A percentile compares a stretch with the other conserved stretches of the same genome.
These are phyloP conservation scores for Acanthornis magna DNA, from an alignment of 2,797 vertebrate species.

Conservation along the genomic window DNA sequence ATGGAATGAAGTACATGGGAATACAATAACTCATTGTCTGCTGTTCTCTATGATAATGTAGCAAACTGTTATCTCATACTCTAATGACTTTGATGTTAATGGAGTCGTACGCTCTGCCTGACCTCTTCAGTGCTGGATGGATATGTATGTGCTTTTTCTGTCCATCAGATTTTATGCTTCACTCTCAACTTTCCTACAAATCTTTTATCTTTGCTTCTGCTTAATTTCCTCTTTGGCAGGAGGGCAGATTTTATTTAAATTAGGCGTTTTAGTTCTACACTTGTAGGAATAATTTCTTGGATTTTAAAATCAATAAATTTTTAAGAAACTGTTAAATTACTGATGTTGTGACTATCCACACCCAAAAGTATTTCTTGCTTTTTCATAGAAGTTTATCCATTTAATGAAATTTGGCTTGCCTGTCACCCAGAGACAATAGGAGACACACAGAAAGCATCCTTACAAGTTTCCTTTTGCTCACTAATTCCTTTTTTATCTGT, in stretches of 20 bases:
- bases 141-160: neutral
- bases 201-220: conserved; percentile 20
- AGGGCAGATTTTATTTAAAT: conserved; percentile 10
- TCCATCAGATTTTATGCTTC: conserved; percentile 27
- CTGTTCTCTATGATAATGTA: conserved; percentile 34
- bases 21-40: conserved; percentile 37
- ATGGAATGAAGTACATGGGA: conserved; percentile 9
- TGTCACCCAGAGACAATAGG: neutral
- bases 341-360: neutral
- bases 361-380: neutral
- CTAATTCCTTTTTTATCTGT: neutral
- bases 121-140: conserved; percentile 41
- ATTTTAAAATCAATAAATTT: neutral
- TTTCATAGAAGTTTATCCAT: neutral
- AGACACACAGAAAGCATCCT: neutral
- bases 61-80: conserved; percentile 57
- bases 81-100: conserved; percentile 65
- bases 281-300: neutral
- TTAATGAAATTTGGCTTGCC: neutral
- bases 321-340: neutral
- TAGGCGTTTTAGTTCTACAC: neutral
- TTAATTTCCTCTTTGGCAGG: neutral
- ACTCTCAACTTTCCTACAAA: neutral
- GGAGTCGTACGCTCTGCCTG: neutral
- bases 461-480: neutral